Percentiles rank a stretch among this genome's conserved stretches.
These are phyloP conservation scores for Microvelia longipes DNA, from an alignment of 1,140 invertebrate genomes.

Conservation along the genomic window DNA sequence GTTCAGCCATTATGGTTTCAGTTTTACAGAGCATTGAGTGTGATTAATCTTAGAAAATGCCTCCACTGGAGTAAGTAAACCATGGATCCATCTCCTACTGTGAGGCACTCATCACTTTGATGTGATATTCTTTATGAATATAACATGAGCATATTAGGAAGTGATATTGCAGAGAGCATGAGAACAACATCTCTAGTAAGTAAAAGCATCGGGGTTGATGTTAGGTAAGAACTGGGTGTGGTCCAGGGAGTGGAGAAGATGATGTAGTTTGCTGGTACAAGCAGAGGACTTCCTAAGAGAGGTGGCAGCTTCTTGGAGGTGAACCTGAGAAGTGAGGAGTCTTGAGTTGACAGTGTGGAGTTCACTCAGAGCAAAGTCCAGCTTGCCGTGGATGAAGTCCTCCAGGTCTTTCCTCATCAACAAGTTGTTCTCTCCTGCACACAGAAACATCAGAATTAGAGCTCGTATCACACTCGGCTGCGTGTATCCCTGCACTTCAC, in stretches of 20 bases:
- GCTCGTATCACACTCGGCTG: background rate
- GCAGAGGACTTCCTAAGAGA: background rate
- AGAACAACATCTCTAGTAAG: too few relatives aligned
- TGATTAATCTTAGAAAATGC: too few relatives aligned
- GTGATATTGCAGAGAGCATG: too few relatives aligned
- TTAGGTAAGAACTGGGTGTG: background rate
- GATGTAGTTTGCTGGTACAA: background rate
- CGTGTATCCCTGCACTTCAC: too few relatives aligned
- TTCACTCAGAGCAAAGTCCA: background rate
- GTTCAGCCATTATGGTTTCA: too few relatives aligned
- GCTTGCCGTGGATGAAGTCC: background rate
- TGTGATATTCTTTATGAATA: too few relatives aligned
- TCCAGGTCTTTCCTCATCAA: background rate
- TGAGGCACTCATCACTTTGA: too few relatives aligned
- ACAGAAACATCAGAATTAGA: background rate
- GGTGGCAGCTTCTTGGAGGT: background rate
- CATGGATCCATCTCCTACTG: too few relatives aligned
- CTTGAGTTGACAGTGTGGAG: background rate
- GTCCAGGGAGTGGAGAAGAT: background rate
- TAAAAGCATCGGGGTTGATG: background rate
- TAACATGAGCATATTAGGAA: too few relatives aligned
- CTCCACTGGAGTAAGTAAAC: too few relatives aligned
- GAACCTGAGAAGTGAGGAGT: background rate
- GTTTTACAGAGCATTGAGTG: too few relatives aligned
- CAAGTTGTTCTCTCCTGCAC: background rate